Evolutionary conservation across 2,113 vertebrate species (phyloP), one percentile per base, ranked within the genome.

Genomic region (Hydropotes inermis): DNA sequence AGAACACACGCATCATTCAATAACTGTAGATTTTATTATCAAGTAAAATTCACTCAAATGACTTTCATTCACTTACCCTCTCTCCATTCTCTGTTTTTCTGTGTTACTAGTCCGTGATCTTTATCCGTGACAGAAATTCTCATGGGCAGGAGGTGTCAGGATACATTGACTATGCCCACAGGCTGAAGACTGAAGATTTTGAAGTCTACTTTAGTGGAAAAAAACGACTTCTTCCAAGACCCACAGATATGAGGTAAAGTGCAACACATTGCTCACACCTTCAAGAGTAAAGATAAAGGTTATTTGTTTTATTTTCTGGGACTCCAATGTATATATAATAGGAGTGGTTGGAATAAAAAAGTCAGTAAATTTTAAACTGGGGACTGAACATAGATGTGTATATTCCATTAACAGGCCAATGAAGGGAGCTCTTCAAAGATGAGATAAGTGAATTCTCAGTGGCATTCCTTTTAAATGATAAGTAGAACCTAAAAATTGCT

Each of bases 121-220:
- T 99, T 98, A 99, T 99, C 98, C 99, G 99, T 97, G 99, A 99
- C 98, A 98, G 83, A 97, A 99, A 99, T 98, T 95, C 98, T 90
- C 98, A 58, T 94, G 98, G 98, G 95, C 99, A 99, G 97, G 99
- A 99, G 98, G 98, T 99, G 86, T 99, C 99, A 95, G 99, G 99
- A 23, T 99, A 99, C 98, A 99, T 99, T 30, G 99, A 99, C 99
- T 99, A 99, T 83, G 98, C 99, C 93, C 99, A 99, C 98, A 99
- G 99, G 97, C 99, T 99, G 83, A 99, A 99, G 94, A 98, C 87
- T 28, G 99, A 99, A 97, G 99, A 99, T 96, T 99, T 99, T 96
- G 99, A 99, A 98, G 97, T 98, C 43, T 99, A 99, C 98, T 99
- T 99, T 98, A 99, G 33, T 28, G 99, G 99, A 87, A 99, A 99